A percentile compares a stretch with the other conserved stretches of the same genome.
These are phyloP conservation scores for Gadopsis marmoratus DNA, from an alignment of 2,797 vertebrate genomes.

Conservation along the genomic window DNA sequence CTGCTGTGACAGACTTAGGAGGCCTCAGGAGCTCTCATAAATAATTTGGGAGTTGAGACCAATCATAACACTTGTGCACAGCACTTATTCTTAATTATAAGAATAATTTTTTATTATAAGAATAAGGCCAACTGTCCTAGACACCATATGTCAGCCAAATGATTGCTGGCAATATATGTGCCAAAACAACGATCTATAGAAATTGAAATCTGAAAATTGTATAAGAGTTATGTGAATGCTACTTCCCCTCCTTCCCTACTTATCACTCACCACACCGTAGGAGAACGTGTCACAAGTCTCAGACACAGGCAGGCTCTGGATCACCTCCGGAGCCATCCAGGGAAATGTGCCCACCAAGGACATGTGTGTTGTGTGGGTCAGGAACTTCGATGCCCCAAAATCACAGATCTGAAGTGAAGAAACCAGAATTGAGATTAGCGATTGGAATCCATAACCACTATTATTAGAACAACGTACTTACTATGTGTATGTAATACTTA, in stretches of 20 bases:
- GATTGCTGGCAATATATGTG: not conserved
- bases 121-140: not conserved
- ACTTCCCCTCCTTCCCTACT: not conserved
- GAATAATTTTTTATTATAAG: not conserved
- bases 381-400: slow-evolving; percentile 96
- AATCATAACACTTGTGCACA: not conserved
- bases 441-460: not conserved
- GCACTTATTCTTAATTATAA: not conserved
- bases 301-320: slow-evolving; percentile 97
- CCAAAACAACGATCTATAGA: not conserved
- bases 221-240: not conserved
- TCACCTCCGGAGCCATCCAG: slow-evolving; percentile 99
- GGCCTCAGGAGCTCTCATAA: not conserved
- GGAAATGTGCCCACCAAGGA: slow-evolving; percentile 98
- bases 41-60: not conserved
- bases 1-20: not conserved
- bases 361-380: slow-evolving; percentile 99
- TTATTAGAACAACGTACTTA: not conserved
- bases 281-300: slow-evolving; percentile 99
- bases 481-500: not conserved
- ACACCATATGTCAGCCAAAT: not conserved
- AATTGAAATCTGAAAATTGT: not conserved
- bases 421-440: not conserved
- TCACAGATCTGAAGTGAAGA: slow-evolving; percentile 92
- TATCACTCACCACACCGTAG: slow-evolving; percentile 94